Evolutionary conservation across 2,113 vertebrate species (phyloP), one percentile per base, ranked within the genome.

Genomic region (Oenanthe melanoleuca): DNA sequence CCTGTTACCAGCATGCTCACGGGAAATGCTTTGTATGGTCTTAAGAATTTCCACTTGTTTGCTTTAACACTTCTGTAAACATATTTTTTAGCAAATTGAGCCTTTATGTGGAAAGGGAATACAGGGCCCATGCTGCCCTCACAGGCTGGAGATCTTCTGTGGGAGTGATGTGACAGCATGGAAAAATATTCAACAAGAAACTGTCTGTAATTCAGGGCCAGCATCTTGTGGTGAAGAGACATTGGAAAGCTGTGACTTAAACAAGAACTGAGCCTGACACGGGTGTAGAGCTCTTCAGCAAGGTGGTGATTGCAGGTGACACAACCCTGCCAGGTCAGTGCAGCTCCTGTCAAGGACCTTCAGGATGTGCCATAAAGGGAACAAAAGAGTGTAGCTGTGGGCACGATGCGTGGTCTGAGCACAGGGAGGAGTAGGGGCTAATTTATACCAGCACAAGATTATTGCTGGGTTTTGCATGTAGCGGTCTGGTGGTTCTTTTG

Each of bases 371-470:
- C 24, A 5, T 22, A 8, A 55, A 38, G 70, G 71, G 14, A 67
- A 61, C 2, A 17, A 63, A 84, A 59, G 25, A 28, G 12, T 0
- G 3, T 23, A 33, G 40, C 64, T 70, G 47, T 66, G 47, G 52
- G 34, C 26, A 6, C 0, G 0, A 20, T 29, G 17, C 13, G 2
- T 7, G 20, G 34, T 17, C 29, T 44, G 80, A 67, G 89, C 42
- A 37, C 49, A 31, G 2, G 11, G 26, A 63, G 24, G 18, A 11
- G 7, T 14, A 11, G 4, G 9, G 5, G 12, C 4, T 59, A 3
- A 57, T 55, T 59, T n/a, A 22, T 23, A 78, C 11, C 5, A 1
- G 4, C 38, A 47, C 9, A 9, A 56, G 19, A 6, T 63, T 53
- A n/a, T 57, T 55, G 12, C 37, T 50, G 34, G 8, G 22, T 88